These are phyloP conservation scores for Nothura maculosa DNA, from an alignment of 2,797 vertebrate species.

Conservation along the genomic window DNA sequence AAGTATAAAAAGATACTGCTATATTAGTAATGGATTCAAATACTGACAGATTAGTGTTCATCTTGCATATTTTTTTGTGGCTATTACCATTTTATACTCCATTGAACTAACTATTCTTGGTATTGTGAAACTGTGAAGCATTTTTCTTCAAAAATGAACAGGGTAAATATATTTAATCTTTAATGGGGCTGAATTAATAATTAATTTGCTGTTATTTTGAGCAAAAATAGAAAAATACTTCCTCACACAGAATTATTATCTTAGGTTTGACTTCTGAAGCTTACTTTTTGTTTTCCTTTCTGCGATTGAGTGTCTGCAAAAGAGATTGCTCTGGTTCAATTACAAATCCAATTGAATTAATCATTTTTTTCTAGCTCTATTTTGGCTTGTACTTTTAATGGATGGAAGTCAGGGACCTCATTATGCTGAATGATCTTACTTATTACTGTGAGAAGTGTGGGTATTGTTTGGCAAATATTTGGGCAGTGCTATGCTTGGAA, in stretches of 20 bases:
- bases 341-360: background rate
- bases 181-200: background rate
- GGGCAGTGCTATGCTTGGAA: background rate
- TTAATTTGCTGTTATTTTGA: background rate
- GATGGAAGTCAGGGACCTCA: background rate
- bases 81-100: background rate
- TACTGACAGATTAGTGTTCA: background rate
- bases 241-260: background rate
- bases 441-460: background rate
- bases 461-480: background rate
- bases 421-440: background rate
- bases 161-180: background rate
- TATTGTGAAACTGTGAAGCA: background rate
- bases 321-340: background rate
- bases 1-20: background rate
- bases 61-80: background rate
- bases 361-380: background rate
- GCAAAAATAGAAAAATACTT: background rate
- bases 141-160: background rate
- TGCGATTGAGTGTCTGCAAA: background rate
- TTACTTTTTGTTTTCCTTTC: background rate
- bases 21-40: background rate
- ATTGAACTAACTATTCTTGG: constrained; percentile 19
- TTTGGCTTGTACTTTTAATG: background rate
- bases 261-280: background rate